Evolutionary conservation across 2,888 invertebrate species (phyloP).

Genomic region (Epinotia demarniana): DNA sequence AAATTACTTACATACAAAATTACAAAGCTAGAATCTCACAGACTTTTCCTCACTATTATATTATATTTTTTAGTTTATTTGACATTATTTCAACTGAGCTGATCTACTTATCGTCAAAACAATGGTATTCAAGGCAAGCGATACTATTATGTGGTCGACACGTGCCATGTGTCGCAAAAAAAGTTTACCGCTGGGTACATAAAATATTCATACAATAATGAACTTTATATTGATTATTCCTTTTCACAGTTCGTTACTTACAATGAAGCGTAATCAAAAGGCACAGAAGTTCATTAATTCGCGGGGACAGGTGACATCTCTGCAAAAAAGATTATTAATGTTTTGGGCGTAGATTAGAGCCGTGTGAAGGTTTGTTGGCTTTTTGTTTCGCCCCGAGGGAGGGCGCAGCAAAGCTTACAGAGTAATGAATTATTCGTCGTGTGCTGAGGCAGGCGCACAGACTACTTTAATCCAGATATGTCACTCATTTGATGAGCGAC

Average conservation of each 20-base stretch:
- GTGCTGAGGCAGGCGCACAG: conserved; percentile 28
- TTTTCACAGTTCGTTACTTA: conserved; percentile 28
- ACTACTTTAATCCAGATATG: background rate
- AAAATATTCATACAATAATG: too few relatives aligned
- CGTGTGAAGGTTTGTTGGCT: conserved; percentile 49
- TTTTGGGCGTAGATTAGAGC: conserved; percentile 35
- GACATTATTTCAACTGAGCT: too few relatives aligned
- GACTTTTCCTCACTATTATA: too few relatives aligned
- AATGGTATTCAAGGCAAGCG: too few relatives aligned
- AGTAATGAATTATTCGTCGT: conserved; percentile 52
- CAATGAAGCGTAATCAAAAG: conserved; percentile 11
- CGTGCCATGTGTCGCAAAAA: too few relatives aligned
- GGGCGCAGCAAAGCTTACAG: conserved; percentile 34
- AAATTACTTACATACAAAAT: too few relatives aligned
- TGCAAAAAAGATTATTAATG: conserved; percentile 45
- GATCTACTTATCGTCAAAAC: too few relatives aligned
- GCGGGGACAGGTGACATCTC: conserved; percentile 38
- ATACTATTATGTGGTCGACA: too few relatives aligned
- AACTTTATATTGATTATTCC: too few relatives aligned
- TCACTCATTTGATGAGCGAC: background rate
- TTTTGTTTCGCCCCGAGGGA: conserved; percentile 49
- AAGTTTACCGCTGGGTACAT: too few relatives aligned
- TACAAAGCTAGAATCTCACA: too few relatives aligned
- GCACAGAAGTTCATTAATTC: conserved; percentile 31
- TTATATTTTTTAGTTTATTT: too few relatives aligned